Evolutionary conservation across 2,888 invertebrate genomes (phyloP).

Genomic region (Xestia c-nigrum): DNA sequence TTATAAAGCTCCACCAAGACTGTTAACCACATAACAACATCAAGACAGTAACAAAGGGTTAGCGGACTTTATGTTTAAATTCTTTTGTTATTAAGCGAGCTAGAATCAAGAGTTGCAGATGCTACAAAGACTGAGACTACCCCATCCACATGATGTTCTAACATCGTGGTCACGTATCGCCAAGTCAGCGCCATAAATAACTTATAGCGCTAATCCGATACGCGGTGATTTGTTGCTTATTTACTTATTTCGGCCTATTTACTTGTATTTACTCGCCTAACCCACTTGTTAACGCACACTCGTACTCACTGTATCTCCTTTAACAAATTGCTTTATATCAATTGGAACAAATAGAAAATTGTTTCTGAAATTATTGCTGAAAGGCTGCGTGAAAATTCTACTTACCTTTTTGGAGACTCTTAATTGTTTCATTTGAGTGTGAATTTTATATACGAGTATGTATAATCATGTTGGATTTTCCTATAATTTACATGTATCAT

Average conservation of each 20-base stretch:
- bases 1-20: neutral
- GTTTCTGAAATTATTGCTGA: neutral
- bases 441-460: no score
- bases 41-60: neutral
- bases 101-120: neutral
- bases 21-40: neutral
- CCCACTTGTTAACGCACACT: slow-evolving; percentile 67
- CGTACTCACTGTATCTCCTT: slow-evolving; percentile 49
- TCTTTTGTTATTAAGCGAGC: neutral
- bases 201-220: slow-evolving; percentile 87
- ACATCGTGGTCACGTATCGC: slow-evolving; percentile 73
- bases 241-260: slow-evolving; percentile 79
- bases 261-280: slow-evolving; percentile 60
- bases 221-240: slow-evolving; percentile 87
- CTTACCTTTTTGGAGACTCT: neutral
- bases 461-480: neutral
- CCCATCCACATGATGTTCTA: slow-evolving; percentile 61
- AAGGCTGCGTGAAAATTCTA: neutral
- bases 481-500: neutral
- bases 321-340: slow-evolving; percentile 57
- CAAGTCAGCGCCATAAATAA: slow-evolving; percentile 86
- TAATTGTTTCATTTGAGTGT: neutral
- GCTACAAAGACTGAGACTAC: slow-evolving; percentile 26
- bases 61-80: neutral
- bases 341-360: slow-evolving; percentile 28